phyloP scores from a whole-genome alignment of 2,888 invertebrate genomes.

The Anthrax anthrax region DNA sequence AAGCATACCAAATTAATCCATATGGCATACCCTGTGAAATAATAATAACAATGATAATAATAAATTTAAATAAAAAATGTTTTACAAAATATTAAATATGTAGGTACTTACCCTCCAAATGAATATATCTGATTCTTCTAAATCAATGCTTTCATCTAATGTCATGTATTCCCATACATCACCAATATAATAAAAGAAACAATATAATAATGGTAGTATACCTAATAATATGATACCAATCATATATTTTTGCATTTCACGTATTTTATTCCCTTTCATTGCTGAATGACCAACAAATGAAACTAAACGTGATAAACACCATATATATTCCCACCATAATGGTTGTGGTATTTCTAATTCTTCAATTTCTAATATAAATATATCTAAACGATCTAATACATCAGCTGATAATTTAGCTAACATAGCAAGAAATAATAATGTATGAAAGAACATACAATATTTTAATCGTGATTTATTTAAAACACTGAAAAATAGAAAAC shows the following conservation, averaged over 20 bases:
- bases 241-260: conserved; percentile 63
- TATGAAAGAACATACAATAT: conserved; percentile 88
- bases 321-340: conserved; percentile 79
- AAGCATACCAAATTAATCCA: conserved; percentile 84
- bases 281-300: conserved; percentile 78
- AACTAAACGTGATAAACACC: conserved; percentile 70
- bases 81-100: conserved; percentile 2
- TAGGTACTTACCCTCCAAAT: conserved; percentile 59
- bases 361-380: conserved; percentile 87
- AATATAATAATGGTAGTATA: conserved; percentile 67
- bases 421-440: conserved; percentile 79
- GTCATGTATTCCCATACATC: conserved; percentile 72
- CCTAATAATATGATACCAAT: conserved; percentile 67
- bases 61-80: conserved; percentile 4
- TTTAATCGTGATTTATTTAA: conserved; percentile 91
- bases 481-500: conserved; percentile 53
- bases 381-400: conserved; percentile 80
- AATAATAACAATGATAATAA: conserved; percentile 3
- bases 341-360: conserved; percentile 79
- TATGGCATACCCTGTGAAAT: conserved; percentile 66
- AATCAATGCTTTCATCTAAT: conserved; percentile 39
- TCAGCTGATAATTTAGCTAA: conserved; percentile 81
- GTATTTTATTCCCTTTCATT: conserved; percentile 67
- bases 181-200: conserved; percentile 62
- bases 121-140: conserved; percentile 50